Percentiles rank a stretch among this genome's conserved stretches.
Conservation (phyloP, 1,140 invertebrate genomes). For the Ceratina australensis region DNA sequence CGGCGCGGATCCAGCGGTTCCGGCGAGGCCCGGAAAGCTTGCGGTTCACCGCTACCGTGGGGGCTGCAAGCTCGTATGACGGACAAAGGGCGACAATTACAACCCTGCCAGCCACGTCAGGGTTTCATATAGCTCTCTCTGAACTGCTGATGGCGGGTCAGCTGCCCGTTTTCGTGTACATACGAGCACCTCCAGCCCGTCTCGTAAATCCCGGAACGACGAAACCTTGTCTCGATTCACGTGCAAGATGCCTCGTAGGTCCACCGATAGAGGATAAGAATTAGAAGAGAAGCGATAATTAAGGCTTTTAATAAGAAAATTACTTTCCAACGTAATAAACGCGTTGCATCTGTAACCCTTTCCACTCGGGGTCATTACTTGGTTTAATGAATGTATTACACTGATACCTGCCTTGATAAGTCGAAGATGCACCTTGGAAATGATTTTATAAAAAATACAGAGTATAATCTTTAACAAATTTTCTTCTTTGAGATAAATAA, state of each 20-base stretch:
- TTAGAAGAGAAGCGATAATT: no score
- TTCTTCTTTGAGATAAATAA: no score
- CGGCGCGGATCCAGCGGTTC: conserved; percentile 50
- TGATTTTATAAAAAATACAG: no score
- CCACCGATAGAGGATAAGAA: no score
- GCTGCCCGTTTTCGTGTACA: conserved; percentile 44
- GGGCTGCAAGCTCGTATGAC: conserved; percentile 64
- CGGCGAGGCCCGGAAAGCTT: conserved; percentile 58
- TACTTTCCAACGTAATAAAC: no score
- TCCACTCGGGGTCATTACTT: no score
- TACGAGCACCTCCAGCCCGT: conserved; percentile 1
- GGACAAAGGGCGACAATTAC: conserved; percentile 73
- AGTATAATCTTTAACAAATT: no score
- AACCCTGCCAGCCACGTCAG: conserved; percentile 66
- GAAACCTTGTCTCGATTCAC: background rate
- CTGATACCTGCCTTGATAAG: no score
- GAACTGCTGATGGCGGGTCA: conserved; percentile 53
- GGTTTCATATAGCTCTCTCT: conserved; percentile 57
- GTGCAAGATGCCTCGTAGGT: background rate
- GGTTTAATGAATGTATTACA: no score
- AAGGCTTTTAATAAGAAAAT: no score
- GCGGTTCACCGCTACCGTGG: conserved; percentile 60
- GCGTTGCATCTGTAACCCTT: no score
- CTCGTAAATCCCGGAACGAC: conserved; percentile 7
- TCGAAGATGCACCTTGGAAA: no score